These are phyloP conservation scores for Lampris megalopsis DNA, from an alignment of 2,113 vertebrate genomes.

Conservation along the genomic window DNA sequence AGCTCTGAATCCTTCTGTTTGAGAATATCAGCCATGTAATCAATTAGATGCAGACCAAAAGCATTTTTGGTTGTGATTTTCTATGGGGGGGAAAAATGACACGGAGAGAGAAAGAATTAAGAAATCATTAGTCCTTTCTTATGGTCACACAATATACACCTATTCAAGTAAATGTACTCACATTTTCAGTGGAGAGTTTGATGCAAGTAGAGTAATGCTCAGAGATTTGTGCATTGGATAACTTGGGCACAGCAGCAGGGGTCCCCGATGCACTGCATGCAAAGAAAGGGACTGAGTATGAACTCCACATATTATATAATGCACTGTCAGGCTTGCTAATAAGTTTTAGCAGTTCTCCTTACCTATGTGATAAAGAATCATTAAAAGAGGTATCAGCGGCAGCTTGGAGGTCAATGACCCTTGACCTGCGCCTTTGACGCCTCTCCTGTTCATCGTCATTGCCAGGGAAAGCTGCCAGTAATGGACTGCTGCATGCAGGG, in stretches of 20 bases:
- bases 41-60: constrained; percentile 94
- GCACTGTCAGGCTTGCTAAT: background rate
- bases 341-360: background rate
- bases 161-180: constrained; percentile 76
- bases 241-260: constrained; percentile 81
- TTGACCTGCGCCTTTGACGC: constrained; percentile 88
- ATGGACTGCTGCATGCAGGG: constrained; percentile 81
- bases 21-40: constrained; percentile 94
- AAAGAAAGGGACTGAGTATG: constrained; percentile 22
- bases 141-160: background rate
- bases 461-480: constrained; percentile 83
- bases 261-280: constrained; percentile 78
- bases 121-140: background rate
- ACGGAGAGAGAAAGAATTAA: too few species aligned
- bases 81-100: constrained; percentile 68
- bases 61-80: constrained; percentile 99
- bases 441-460: constrained; percentile 93
- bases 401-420: constrained; percentile 84
- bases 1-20: constrained; percentile 89
- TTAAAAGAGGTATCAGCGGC: constrained; percentile 75
- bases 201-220: constrained; percentile 97
- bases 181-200: constrained; percentile 94
- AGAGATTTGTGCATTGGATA: constrained; percentile 91
- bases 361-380: constrained; percentile 79
- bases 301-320: background rate